A percentile compares a stretch with the other conserved stretches of the same genome.
phyloP scores from a whole-genome alignment of 30 jellyfish, hydroid and myxozoan genomes.

The Catostylus mosaicus region DNA sequence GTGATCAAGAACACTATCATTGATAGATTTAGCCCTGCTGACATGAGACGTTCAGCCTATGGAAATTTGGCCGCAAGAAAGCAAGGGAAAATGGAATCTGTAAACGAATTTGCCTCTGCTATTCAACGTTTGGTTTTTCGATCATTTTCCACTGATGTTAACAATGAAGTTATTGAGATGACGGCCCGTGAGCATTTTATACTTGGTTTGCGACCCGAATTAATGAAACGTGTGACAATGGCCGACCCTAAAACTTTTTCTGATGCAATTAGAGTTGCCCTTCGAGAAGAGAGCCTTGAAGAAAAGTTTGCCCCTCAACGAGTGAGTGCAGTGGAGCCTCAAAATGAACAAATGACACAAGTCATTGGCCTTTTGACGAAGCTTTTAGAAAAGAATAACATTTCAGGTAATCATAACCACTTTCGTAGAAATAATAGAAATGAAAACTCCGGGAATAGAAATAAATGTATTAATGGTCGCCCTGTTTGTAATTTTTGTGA shows the following conservation, averaged over 20 bases:
- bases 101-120: constrained; percentile 43
- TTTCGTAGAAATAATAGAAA: background rate
- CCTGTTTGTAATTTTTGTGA: constrained; percentile 45
- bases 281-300: constrained; percentile 47
- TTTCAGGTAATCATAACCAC: background rate
- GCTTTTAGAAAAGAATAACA: background rate
- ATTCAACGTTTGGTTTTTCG: constrained; percentile 48
- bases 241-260: constrained; percentile 55
- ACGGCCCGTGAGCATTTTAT: constrained; percentile 63
- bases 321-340: constrained; percentile 13
- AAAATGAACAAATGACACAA: constrained; percentile 30
- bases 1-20: constrained; percentile 8
- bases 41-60: constrained; percentile 30
- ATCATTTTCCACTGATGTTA: constrained; percentile 19
- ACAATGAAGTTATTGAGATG: constrained; percentile 41
- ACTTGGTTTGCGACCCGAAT: constrained; percentile 30
- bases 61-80: constrained; percentile 29
- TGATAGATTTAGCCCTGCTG: constrained; percentile 42
- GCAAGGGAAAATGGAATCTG: constrained; percentile 37
- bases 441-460: background rate
- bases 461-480: constrained; percentile 2
- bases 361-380: constrained; percentile 46
- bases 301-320: constrained; percentile 30
- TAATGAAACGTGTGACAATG: constrained; percentile 47
- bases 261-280: constrained; percentile 54